A percentile compares a stretch with the other conserved stretches of the same genome.
These are phyloP conservation scores for Micromesistius poutassou DNA, from an alignment of 2,797 vertebrate genomes.

Conservation along the genomic window DNA sequence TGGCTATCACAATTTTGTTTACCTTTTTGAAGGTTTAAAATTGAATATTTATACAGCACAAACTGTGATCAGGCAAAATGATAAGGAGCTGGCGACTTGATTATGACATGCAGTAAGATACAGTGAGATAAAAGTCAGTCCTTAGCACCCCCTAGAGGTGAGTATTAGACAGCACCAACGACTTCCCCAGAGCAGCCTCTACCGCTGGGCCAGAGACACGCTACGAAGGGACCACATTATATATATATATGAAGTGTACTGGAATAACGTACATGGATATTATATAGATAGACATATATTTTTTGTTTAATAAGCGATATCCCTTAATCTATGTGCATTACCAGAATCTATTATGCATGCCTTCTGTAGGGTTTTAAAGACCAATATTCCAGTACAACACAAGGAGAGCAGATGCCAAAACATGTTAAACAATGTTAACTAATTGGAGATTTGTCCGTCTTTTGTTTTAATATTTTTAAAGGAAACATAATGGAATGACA, in stretches of 20 bases:
- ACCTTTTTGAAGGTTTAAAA: constrained; percentile 26
- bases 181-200: background rate
- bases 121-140: constrained; percentile 20
- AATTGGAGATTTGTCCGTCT: constrained; percentile 42
- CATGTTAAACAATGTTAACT: constrained; percentile 35
- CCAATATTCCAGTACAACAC: constrained; percentile 52
- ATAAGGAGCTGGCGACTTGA: constrained; percentile 48
- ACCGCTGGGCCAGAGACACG: constrained; percentile 37
- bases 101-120: constrained; percentile 46
- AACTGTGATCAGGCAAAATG: constrained; percentile 30
- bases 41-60: constrained; percentile 41
- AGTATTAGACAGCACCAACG: constrained; percentile 36
- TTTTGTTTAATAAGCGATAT: constrained; percentile 61
- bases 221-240: constrained; percentile 58
- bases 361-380: constrained; percentile 69
- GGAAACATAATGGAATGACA: constrained; percentile 53
- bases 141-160: constrained; percentile 30
- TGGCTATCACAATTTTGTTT: constrained; percentile 32
- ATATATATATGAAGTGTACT: constrained; percentile 66
- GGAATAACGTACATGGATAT: constrained; percentile 65
- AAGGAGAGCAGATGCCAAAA: constrained; percentile 67
- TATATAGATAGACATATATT: constrained; percentile 32
- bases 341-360: constrained; percentile 75
- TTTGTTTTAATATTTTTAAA: constrained; percentile 28
- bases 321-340: constrained; percentile 71